phyloP scores from a whole-genome alignment of 2,113 vertebrate species.

The Hemicordylus capensis region DNA sequence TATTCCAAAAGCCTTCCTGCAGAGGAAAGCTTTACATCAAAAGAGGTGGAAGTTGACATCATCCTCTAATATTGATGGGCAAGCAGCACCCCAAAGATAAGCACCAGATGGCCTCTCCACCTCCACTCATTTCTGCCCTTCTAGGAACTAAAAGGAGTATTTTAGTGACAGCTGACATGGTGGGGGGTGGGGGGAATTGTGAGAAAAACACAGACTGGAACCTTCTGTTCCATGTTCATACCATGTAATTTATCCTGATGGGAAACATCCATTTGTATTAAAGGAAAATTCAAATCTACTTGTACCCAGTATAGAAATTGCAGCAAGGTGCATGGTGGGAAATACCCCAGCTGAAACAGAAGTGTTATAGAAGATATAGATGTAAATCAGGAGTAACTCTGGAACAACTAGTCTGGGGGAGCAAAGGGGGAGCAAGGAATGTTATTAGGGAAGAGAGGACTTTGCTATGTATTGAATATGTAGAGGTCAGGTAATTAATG shows the following conservation, averaged over 20 bases:
- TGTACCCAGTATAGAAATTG: neutral
- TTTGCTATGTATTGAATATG: too few species aligned
- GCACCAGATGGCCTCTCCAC: neutral
- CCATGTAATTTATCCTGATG: neutral
- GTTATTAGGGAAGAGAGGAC: too few species aligned
- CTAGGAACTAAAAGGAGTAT: neutral
- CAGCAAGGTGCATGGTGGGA: neutral
- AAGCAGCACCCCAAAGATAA: neutral
- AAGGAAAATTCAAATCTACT: neutral
- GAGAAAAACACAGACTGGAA: neutral
- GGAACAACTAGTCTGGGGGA: too few species aligned
- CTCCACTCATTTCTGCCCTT: neutral
- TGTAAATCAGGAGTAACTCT: too few species aligned
- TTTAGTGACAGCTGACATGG: neutral
- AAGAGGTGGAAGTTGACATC: too few species aligned
- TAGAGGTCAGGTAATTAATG: too few species aligned
- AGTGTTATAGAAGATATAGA: neutral
- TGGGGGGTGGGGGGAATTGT: neutral
- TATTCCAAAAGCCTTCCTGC: too few species aligned
- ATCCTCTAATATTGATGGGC: neutral
- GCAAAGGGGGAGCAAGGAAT: too few species aligned
- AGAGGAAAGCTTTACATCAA: too few species aligned
- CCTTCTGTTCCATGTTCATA: neutral
- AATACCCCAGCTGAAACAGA: neutral
- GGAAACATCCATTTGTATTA: neutral